Conservation (phyloP, 2,888 invertebrate species). For the Julus scandinavius region DNA sequence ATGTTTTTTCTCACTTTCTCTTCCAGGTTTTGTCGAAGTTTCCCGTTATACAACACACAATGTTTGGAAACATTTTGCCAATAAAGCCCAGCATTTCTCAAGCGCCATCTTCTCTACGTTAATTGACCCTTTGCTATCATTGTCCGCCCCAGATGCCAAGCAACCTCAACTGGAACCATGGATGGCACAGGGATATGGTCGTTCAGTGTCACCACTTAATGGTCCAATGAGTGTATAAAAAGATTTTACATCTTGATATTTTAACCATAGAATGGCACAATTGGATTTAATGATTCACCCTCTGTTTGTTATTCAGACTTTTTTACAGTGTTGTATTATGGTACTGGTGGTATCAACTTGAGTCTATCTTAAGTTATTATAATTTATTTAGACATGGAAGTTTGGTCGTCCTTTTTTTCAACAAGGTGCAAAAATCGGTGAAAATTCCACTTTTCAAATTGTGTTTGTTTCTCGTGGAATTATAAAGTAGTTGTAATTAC, state of each 20-base stretch:
- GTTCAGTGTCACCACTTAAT: neutral
- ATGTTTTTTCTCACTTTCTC: constrained; percentile 62
- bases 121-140: neutral
- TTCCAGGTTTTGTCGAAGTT: constrained; percentile 82
- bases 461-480: no score
- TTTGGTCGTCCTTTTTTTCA: no score
- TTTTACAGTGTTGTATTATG: no score
- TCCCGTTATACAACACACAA: constrained; percentile 93
- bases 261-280: no score
- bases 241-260: no score
- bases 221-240: neutral
- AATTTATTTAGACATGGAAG: no score
- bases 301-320: neutral
- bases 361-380: no score
- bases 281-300: neutral
- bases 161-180: neutral
- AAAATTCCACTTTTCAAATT: no score
- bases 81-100: constrained; percentile 66
- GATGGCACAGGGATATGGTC: neutral
- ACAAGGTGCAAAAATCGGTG: no score
- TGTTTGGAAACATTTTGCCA: constrained; percentile 89
- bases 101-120: neutral
- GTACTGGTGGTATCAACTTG: no score
- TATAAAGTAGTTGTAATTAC: no score
- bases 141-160: neutral